A percentile compares a stretch with the other conserved stretches of the same genome.
phyloP scores from a whole-genome alignment of 2,113 vertebrate genomes.

The Dromiciops gliroides region DNA sequence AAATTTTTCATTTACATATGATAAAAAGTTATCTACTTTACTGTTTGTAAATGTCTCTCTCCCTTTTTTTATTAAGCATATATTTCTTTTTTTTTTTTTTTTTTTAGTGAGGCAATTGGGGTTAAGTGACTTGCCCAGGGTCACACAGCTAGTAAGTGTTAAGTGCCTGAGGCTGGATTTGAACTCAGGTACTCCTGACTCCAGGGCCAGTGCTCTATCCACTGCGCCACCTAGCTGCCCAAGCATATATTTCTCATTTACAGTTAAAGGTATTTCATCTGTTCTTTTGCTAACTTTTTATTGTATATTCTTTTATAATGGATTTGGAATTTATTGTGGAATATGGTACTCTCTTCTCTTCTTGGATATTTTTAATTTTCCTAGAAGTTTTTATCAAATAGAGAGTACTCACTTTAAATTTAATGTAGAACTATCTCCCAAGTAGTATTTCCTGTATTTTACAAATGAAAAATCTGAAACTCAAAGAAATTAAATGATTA shows the following conservation, averaged over 20 bases:
- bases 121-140: too few relatives aligned
- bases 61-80: not conserved
- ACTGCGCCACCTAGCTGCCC: too few relatives aligned
- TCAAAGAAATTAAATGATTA: not conserved
- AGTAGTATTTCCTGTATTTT: not conserved
- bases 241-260: not conserved
- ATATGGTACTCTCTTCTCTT: not conserved
- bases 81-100: too few relatives aligned
- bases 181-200: too few relatives aligned
- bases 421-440: not conserved
- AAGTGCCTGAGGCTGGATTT: too few relatives aligned
- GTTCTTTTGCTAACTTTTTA: not conserved
- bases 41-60: not conserved
- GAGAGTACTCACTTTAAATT: not conserved
- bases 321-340: not conserved
- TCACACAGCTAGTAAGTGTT: too few relatives aligned
- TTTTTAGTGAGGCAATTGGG: too few relatives aligned
- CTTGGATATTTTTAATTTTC: not conserved
- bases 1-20: not conserved
- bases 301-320: not conserved
- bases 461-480: not conserved
- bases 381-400: not conserved
- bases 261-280: not conserved
- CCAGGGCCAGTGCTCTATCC: too few relatives aligned
- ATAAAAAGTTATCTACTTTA: not conserved